Percentiles rank a stretch among this genome's conserved stretches.
Evolutionary conservation across 2,797 vertebrate species (phyloP).

Genomic region (Enteromius thamalakanensis): DNA sequence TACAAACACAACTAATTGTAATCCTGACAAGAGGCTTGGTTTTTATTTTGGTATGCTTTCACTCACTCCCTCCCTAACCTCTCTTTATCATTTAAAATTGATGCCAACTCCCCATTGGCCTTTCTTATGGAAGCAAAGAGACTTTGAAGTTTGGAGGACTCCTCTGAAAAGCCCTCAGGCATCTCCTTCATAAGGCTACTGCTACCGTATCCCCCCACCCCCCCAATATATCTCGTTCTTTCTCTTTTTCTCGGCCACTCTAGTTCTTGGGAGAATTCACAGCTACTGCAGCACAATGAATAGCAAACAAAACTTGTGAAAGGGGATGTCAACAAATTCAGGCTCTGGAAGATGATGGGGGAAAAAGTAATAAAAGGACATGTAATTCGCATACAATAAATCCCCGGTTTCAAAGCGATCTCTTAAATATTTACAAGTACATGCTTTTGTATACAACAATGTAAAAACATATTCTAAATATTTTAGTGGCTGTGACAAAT

Average conservation of each 20-base stretch:
- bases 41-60: slow-evolving; percentile 66
- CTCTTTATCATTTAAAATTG: slow-evolving; percentile 75
- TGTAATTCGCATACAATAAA: background rate
- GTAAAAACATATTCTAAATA: background rate
- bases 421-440: slow-evolving; percentile 8
- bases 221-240: slow-evolving; percentile 10
- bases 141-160: slow-evolving; percentile 76
- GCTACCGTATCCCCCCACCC: slow-evolving; percentile 25
- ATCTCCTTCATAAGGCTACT: slow-evolving; percentile 65
- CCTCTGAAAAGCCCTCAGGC: slow-evolving; percentile 72
- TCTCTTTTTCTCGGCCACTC: slow-evolving; percentile 51
- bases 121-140: slow-evolving; percentile 68
- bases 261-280: slow-evolving; percentile 43
- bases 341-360: slow-evolving; percentile 1
- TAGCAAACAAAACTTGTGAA: slow-evolving; percentile 53
- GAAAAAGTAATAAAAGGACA: background rate
- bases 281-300: slow-evolving; percentile 27
- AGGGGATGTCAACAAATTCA: slow-evolving; percentile 46
- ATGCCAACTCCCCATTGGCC: slow-evolving; percentile 69
- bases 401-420: background rate
- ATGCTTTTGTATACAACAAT: slow-evolving; percentile 6
- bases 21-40: slow-evolving; percentile 56
- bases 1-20: slow-evolving; percentile 51
- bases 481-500: background rate
- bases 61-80: slow-evolving; percentile 52